These are phyloP conservation scores for Limnephilus marmoratus DNA, from an alignment of 2,888 invertebrate genomes.

Conservation along the genomic window DNA sequence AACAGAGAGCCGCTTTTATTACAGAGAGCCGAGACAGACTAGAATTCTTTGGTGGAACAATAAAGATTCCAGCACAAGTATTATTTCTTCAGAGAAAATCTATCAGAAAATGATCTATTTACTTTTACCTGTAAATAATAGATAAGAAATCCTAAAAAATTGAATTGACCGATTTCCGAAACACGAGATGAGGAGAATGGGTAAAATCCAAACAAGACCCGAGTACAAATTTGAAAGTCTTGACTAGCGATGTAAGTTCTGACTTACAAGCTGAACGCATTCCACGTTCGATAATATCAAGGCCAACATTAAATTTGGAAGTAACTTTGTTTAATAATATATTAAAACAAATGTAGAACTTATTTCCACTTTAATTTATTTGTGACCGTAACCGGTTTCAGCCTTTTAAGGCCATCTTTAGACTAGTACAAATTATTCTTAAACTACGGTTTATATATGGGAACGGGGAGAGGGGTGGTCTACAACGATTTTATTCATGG, in stretches of 20 bases:
- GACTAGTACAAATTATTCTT: too few species aligned
- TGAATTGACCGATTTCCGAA: neutral
- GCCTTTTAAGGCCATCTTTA: too few species aligned
- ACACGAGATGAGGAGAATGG: neutral
- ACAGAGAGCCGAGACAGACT: neutral
- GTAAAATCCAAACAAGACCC: neutral
- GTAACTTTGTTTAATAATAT: neutral
- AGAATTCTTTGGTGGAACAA: neutral
- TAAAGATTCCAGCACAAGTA: neutral
- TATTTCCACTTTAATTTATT: too few species aligned
- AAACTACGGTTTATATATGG: too few species aligned
- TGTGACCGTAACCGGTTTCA: too few species aligned
- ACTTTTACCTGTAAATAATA: neutral
- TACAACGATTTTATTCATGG: too few species aligned
- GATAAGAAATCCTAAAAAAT: neutral
- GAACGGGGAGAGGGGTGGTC: too few species aligned
- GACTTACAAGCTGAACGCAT: neutral
- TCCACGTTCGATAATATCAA: neutral
- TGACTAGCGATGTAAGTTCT: neutral
- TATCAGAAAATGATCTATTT: neutral
- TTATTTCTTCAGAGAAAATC: neutral
- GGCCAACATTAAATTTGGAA: neutral
- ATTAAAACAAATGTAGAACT: too few species aligned
- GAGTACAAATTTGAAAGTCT: neutral
- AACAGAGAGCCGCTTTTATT: constrained; percentile 5